Evolutionary conservation across 1,140 invertebrate species (phyloP), one percentile per base, ranked within the genome.

Genomic region (Papilio aristodemus): DNA sequence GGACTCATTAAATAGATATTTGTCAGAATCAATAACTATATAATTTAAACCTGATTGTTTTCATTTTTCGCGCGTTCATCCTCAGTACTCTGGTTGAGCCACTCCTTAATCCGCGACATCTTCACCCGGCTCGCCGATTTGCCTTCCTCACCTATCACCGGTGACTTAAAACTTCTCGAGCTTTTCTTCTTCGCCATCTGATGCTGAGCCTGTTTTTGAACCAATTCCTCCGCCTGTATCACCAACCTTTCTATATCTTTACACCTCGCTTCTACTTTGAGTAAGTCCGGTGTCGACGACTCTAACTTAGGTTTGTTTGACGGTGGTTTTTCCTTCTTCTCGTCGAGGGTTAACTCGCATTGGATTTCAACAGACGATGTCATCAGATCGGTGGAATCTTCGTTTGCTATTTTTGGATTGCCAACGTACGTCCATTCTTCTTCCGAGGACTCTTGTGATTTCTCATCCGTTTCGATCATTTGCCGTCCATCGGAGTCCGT

Each of bases 381-480:
- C 91, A 92, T 92, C 57, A 91, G 72, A 70, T 92, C 91, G 13
- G 89, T 91, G 6, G 90, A 90, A 50, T 92, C 89, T 71, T 90
- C 85, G 63, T 89, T 92, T 4, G 70, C 86, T 41, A 92, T 84
- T 82, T 92, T 91, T 22, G 89, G 86, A 13, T 91, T 89, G 39
- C 90, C 89, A 9, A 93, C 94, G 79, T 94, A 95, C 1, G 94
- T 95, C 94, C 94, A 95, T 88, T 95, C 95, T 72, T 95, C 94
- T 85, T 95, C 94, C 1, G 94, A 95, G 4, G 94, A 94, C 78
- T 95, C 93, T 63, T 91, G 90, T 1, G 85, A 87, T 85, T 92
- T 89, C 63, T 92, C 87, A 77, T 93, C 86, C 67, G 90, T 84
- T 82, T 91, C 78, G 62, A 91, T 82, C 85, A 92, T 79, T 77